Base-by-base conservation (phyloP, 2,113 vertebrate genomes). In the Macroglossus sobrinus region DNA sequence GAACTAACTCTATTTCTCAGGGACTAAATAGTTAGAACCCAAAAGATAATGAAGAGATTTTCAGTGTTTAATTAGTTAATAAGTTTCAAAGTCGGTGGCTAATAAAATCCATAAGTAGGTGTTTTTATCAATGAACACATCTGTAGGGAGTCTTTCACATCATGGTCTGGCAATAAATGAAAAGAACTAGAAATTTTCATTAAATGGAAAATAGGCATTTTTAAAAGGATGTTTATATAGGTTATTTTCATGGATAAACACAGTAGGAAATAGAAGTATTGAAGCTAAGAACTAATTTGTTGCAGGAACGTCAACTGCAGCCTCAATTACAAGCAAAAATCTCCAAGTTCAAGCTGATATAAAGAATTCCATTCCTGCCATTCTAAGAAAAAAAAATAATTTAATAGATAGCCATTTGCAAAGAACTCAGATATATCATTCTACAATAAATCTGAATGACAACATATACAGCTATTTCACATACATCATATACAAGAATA, bases 31-130 rank as follows among this genome's bases (percentile, higher is more conserved):
- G 16, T 92, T 97, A 80, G 55, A 91, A 87, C 8, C 26, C 40
- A 74, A 94, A 93, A 97, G 94, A 95, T 50, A 82, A 97, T 81
- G 40, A 81, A 64, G 16, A 0, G 14, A 64, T 86, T 97, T 92
- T 84, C 38, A 71, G 89, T 93, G 98, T 96, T 97, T 97, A 98
- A 98, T 98, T 97, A 97, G 95, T 97, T 97, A 98, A 95, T 97
- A 98, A 82, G 84, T 97, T 97, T 98, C 95, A 68, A 97, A 98
- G 94, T 97, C 89, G 89, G 97, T 98, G 61, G 96, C 94, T 98
- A 98, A 98, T 98, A 98, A 98, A 98, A 97, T 92, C 69, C 86
- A 93, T 93, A 96, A 96, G 97, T 96, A 94, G 96, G 97, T 97
- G 94, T 97, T 96, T 97, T 97, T 98, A 97, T 95, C 97, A 98